Conservation (phyloP, 2,113 vertebrate genomes). For the Hippocampus zosterae region DNA sequence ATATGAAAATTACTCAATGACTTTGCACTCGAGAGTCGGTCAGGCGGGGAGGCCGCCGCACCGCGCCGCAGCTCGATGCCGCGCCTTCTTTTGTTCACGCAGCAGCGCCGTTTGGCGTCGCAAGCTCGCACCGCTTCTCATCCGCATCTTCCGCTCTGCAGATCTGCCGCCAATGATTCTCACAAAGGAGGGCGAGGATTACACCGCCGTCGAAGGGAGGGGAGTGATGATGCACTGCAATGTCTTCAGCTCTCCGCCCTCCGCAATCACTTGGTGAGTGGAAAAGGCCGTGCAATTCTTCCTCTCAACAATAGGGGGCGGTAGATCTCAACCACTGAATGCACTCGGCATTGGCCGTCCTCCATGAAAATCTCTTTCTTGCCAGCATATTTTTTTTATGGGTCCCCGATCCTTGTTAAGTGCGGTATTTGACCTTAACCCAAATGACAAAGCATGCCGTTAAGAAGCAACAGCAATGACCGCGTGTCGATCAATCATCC, state of each 20-base stretch:
- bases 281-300: neutral
- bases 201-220: conserved; percentile 77
- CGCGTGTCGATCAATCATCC: neutral
- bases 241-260: conserved; percentile 84
- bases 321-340: conserved; percentile 42
- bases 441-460: too few relatives aligned
- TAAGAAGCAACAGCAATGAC: neutral
- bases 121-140: neutral
- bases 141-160: conserved; percentile 44
- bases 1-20: too few relatives aligned
- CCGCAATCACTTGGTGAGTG: conserved; percentile 80
- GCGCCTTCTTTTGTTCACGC: neutral
- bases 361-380: neutral
- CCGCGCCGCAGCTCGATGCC: neutral
- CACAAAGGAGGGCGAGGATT: conserved; percentile 78
- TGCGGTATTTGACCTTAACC: neutral
- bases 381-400: neutral
- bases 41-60: neutral
- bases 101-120: neutral
- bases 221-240: conserved; percentile 79
- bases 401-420: neutral
- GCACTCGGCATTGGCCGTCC: rapidly evolving
- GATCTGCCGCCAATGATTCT: conserved; percentile 85
- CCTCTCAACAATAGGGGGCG: conserved; percentile 61
- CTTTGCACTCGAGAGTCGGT: neutral